Base-by-base conservation (phyloP, 2,113 vertebrate species). In the Hippocampus zosterae region DNA sequence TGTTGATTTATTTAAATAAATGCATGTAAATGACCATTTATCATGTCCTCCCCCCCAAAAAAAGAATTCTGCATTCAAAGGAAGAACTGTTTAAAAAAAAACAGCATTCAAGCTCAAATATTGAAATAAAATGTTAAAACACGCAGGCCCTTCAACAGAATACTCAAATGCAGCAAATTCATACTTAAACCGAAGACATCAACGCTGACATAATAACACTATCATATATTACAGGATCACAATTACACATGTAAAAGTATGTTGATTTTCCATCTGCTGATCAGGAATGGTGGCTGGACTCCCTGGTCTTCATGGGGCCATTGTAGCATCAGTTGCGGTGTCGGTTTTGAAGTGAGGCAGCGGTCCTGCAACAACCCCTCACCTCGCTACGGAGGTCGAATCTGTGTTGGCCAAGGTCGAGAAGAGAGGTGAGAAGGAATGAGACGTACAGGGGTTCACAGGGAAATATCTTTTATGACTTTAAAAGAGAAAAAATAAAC, bases 281-380 rank as follows among this genome's bases (percentile, higher is more conserved):
- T 53, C 77, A 98, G 97, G 90, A 97, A 95, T 21, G 96, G 97
- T 56, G 96, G 95, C 82, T 98, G 97, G 97, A 97, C 97, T 21
- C 95, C 95, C 0, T 98, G 97, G 97, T 95, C 96, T 0, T 90
- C 94, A 1, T 98, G 97, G 97, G 93, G 94, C 8, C 92, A 91
- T 71, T 98, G 97, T 90, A 98, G 96, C 90, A 98, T 96, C 76
- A 96, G 93, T 61, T 98, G 97, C 42, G 95, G 95, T 16, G 95
- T 98, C 11, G 97, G 97, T 63, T 98, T 98, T 77, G 95, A 97
- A 86, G 96, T 98, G 72, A 94, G 96, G 5, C 97, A 97, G 80
- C 93, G 97, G 0, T 95, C 95, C 79, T 98, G 97, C 87, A 97
- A 95, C 90, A 98, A 97, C 83, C 97, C 97, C 13, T 93, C 94